A percentile compares a stretch with the other conserved stretches of the same genome.
Evolutionary conservation across 1,140 invertebrate species (phyloP).

Genomic region (Metaphire vulgaris): DNA sequence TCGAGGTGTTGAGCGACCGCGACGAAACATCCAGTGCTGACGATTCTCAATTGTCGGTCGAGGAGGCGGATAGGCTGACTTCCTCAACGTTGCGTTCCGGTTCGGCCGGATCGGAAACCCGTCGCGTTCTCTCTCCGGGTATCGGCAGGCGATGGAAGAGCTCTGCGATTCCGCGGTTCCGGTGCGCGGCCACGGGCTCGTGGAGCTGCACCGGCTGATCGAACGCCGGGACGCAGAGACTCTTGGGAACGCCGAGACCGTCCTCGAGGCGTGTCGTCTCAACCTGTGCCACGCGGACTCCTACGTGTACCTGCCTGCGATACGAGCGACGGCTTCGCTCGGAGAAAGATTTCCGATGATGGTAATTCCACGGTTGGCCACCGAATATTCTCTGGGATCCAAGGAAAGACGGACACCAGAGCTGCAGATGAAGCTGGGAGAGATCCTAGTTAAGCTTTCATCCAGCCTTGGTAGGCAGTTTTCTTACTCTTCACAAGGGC

Average conservation of each 20-base stretch:
- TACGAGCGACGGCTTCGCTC: slow-evolving; percentile 67
- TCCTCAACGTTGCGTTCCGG: too few species aligned
- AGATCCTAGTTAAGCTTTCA: slow-evolving; percentile 69
- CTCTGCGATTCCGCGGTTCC: background rate
- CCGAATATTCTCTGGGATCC: slow-evolving; percentile 58
- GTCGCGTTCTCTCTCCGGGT: too few species aligned
- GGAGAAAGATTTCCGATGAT: slow-evolving; percentile 61
- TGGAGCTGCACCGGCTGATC: background rate
- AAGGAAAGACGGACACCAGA: slow-evolving; percentile 53
- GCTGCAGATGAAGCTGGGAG: slow-evolving; percentile 68
- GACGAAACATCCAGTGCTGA: too few species aligned
- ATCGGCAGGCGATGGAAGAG: background rate
- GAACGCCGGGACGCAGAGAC: background rate
- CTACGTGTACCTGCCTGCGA: slow-evolving; percentile 72
- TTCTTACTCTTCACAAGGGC: too few species aligned
- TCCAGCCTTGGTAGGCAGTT: slow-evolving; percentile 61
- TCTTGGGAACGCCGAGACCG: slow-evolving; percentile 48
- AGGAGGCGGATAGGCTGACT: too few species aligned
- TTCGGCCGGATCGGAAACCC: too few species aligned
- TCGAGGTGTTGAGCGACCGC: too few species aligned
- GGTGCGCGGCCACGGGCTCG: background rate
- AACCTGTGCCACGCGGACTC: slow-evolving; percentile 72
- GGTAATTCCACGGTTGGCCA: slow-evolving; percentile 61
- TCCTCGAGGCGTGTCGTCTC: slow-evolving; percentile 57
- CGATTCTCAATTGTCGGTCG: too few species aligned